Evolutionary conservation across 2,797 vertebrate genomes (phyloP), one percentile per base, ranked within the genome.

Genomic region (Spinibarbus caldwelli): DNA sequence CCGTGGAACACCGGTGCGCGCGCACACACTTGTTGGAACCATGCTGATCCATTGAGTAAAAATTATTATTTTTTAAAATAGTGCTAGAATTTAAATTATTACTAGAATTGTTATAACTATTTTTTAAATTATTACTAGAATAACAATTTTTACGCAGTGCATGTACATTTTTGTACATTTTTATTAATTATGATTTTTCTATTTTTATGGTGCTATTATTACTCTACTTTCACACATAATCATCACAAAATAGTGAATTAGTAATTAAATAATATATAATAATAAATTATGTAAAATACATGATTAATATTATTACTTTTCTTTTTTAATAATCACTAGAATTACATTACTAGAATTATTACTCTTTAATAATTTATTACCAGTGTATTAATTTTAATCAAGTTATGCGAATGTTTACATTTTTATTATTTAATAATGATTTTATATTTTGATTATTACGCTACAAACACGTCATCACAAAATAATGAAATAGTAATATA

Each of bases 1-100:
- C 26, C 93, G 75, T 92, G n/a, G n/a, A n/a, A n/a, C n/a, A n/a
- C n/a, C n/a, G 91, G 93, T 90, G 88, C 54, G 72, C 76, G 83
- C 43, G 76, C 6, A 64, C 83, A 67, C 71, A 71, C 85, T 86
- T 88, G 54, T 82, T 12, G 64, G 82, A 49, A 59, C 21, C 29
- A 36, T n/a, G 21, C 64, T 29, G 45, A 36, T 26, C 59, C 43
- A 3, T 29, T 43, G 38, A 66, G 23, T 6, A 29, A 7, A 38
- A 45, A n/a, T 57, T n/a, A 4, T n/a, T n/a, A n/a, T n/a, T 11
- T 23, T 57, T 26, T 59, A 1, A 26, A 59, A 59, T 10, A 2
- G 0, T 26, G 23, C 0, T n/a, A 47, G 3, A 8, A 19, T 26
- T 12, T 15, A 0, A 62, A 62, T 29, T 26, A 62, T 59, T 52